Conservation (phyloP, 1,140 invertebrate species). For the Neodiprion pinetum region DNA sequence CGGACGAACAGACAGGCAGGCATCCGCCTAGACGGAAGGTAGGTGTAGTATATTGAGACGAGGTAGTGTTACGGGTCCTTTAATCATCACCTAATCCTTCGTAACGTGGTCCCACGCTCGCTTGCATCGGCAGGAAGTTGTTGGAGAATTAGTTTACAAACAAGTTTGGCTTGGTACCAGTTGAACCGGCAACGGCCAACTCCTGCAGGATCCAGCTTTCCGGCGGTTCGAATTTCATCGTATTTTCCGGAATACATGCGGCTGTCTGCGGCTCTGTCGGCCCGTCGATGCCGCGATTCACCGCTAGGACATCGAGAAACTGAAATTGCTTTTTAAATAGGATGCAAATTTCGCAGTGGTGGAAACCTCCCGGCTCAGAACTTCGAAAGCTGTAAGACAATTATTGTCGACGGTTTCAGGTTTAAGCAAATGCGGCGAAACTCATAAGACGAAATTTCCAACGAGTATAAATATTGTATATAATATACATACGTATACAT, state of each 20-base stretch:
- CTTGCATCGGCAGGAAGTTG: conserved; percentile 6
- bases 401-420: conserved; percentile 2
- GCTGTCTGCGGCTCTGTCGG: background rate
- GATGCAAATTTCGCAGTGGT: background rate
- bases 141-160: conserved; percentile 2
- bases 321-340: conserved; percentile 6
- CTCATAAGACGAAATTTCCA: conserved; percentile 2
- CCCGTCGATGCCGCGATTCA: background rate
- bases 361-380: background rate
- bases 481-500: too few relatives aligned
- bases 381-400: conserved; percentile 2
- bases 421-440: background rate
- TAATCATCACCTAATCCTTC: conserved; percentile 7
- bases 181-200: background rate
- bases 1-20: too few relatives aligned
- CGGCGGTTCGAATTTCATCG: conserved; percentile 1
- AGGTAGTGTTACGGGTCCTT: conserved; percentile 2
- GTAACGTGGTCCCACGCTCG: background rate
- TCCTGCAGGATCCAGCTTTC: background rate
- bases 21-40: background rate
- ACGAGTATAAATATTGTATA: background rate
- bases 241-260: background rate
- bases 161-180: conserved; percentile 6
- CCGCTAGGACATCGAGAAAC: background rate
- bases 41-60: background rate